Evolutionary conservation across 2,113 vertebrate species (phyloP).

Genomic region (Perca fluviatilis): DNA sequence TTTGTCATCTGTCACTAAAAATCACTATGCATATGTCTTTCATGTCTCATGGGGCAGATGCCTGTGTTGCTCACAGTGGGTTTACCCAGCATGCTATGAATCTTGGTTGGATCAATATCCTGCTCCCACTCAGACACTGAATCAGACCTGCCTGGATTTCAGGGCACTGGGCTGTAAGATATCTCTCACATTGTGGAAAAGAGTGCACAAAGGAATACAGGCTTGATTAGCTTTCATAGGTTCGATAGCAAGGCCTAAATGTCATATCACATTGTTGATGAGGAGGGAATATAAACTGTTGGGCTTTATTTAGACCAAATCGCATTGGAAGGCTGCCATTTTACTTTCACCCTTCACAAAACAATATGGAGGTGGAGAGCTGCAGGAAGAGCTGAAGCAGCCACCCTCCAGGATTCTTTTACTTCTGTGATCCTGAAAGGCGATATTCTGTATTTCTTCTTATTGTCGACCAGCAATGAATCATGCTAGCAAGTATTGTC

Average conservation of each 20-base stretch:
- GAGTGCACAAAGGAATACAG: slow-evolving; percentile 29
- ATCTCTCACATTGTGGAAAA: slow-evolving; percentile 28
- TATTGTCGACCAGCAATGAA: neutral
- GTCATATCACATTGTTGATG: slow-evolving; percentile 18
- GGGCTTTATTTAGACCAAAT: slow-evolving; percentile 17
- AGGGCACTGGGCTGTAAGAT: slow-evolving; percentile 38
- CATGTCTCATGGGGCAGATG: slow-evolving; percentile 34
- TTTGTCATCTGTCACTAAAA: slow-evolving; percentile 24
- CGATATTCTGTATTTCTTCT: neutral
- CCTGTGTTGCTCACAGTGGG: slow-evolving; percentile 40
- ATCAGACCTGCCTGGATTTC: slow-evolving; percentile 49
- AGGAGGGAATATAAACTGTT: slow-evolving; percentile 16
- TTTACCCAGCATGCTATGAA: slow-evolving; percentile 58
- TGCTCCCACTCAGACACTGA: slow-evolving; percentile 47
- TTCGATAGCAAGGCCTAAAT: slow-evolving; percentile 36
- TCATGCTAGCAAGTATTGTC: neutral
- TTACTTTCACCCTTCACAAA: slow-evolving; percentile 39
- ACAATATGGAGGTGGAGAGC: slow-evolving; percentile 39
- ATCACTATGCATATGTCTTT: slow-evolving; percentile 26
- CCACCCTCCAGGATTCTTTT: neutral
- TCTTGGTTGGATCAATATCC: slow-evolving; percentile 70
- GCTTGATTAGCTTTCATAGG: slow-evolving; percentile 16
- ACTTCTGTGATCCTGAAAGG: neutral
- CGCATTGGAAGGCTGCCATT: slow-evolving; percentile 49
- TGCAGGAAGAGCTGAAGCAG: slow-evolving; percentile 2